Conservation (phyloP, 2,888 invertebrate species). For the Abscondita cerata region DNA sequence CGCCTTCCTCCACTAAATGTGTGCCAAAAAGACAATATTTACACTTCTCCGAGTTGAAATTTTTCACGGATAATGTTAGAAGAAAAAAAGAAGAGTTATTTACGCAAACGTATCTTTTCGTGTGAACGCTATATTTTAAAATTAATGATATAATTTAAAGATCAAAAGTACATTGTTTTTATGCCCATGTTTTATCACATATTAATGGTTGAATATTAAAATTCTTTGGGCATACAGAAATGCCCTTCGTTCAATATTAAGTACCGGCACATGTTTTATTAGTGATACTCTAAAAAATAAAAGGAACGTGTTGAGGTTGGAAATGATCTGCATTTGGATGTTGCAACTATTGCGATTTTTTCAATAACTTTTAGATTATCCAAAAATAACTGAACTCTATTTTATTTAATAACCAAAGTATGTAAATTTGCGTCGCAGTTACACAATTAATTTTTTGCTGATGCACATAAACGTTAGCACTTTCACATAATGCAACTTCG, state of each 20-base stretch:
- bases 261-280: slow-evolving; percentile 14
- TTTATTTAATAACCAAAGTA: too few species aligned
- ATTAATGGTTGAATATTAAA: slow-evolving; percentile 10
- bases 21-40: slow-evolving; percentile 37
- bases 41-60: slow-evolving; percentile 32
- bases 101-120: slow-evolving; percentile 11
- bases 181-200: slow-evolving; percentile 2
- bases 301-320: slow-evolving; percentile 17
- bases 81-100: slow-evolving; percentile 13
- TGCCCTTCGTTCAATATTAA: slow-evolving; percentile 13
- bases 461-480: neutral
- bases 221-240: slow-evolving; percentile 8
- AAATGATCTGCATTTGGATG: slow-evolving; percentile 14
- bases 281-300: slow-evolving; percentile 16
- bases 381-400: too few species aligned
- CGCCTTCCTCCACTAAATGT: slow-evolving; percentile 35
- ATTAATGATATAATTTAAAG: slow-evolving; percentile 8
- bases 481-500: slow-evolving; percentile 3
- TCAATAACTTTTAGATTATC: neutral
- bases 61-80: slow-evolving; percentile 22
- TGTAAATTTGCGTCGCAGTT: too few species aligned
- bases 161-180: slow-evolving; percentile 12
- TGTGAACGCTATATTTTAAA: neutral
- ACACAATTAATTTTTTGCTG: slow-evolving; percentile 8
- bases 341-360: slow-evolving; percentile 5